Evolutionary conservation across 2,797 vertebrate species (phyloP).

Genomic region (Crypturellus tataupa): DNA sequence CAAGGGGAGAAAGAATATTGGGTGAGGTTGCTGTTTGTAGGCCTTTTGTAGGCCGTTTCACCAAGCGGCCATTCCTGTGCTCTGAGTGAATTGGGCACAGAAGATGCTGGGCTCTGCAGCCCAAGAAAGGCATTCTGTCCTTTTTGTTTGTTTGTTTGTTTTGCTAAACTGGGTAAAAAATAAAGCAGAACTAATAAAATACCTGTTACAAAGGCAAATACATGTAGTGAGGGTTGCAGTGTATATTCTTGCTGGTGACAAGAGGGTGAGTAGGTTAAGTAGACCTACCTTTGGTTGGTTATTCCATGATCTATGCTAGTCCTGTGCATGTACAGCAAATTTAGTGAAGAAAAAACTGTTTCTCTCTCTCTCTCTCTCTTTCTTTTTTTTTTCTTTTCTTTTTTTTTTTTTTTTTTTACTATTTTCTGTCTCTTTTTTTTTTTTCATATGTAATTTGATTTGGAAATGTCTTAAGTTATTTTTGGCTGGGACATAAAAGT

Average conservation of each 20-base stretch:
- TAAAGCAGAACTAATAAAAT: neutral
- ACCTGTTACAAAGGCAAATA: neutral
- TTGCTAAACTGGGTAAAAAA: neutral
- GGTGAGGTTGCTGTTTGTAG: too few species aligned
- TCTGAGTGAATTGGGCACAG: neutral
- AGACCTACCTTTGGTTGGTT: neutral
- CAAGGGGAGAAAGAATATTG: neutral
- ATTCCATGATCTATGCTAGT: neutral
- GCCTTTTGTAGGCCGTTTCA: neutral
- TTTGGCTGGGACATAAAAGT: neutral
- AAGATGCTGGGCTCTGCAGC: neutral
- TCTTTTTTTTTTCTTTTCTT: neutral
- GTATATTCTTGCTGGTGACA: neutral
- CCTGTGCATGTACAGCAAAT: neutral
- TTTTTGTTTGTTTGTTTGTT: neutral
- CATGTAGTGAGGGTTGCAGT: neutral
- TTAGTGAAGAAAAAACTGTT: neutral
- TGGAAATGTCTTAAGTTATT: neutral
- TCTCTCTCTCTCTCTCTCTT: neutral
- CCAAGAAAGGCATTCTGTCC: neutral
- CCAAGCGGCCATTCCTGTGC: neutral
- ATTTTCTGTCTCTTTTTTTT: neutral
- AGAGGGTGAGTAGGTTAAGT: neutral
- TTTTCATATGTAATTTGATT: constrained; percentile 4
- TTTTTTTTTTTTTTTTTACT: neutral